Evolutionary conservation across 1,140 invertebrate genomes (phyloP), one percentile per base, ranked within the genome.

Genomic region (Riptortus pedestris): DNA sequence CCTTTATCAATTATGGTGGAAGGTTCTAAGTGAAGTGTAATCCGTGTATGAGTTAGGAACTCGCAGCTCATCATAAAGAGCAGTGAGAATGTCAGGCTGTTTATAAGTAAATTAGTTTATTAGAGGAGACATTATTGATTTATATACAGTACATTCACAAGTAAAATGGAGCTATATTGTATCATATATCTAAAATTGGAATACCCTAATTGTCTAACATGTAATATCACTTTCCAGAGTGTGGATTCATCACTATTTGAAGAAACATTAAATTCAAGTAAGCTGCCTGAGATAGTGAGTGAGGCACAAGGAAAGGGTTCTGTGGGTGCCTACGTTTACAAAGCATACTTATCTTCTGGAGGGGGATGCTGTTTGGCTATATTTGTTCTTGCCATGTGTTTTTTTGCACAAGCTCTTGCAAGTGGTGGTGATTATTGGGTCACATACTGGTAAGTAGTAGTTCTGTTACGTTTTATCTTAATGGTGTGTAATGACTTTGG

Each of bases 371-470:
- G 76, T 27, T 67, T 85, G 2, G 71, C 88, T 11, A 60, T 79
- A 0, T 67, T 81, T 0, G 77, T 88, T 0, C 58, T 83, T 0
- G 1, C 85, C 0, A 70, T 85, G 7, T 86, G 85, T 65, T 57
- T 88, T 4, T 22, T 83, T 0, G 81, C 87, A 0, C 87, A 91
- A 72, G 71, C 79, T 0, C 74, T 83, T 26, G 86, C 84, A 14
- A 85, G 86, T n/a, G 76, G 79, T 16, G 81, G 85, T 67, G 89
- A 91, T 71, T 87, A 84, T 63, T 93, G 89, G 78, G 80, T 91
- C 0, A 82, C 87, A 1, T 77, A 80, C 64, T 91, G 89, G 89
- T 87, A 74, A 71, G 70, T 65, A 43, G 2, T 55, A 38, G 14
- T 38, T 38, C n/a, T n/a, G n/a, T n/a, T n/a, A n/a, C n/a, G n/a